These are phyloP conservation scores for Heterocephalus glaber DNA, from an alignment of 2,113 vertebrate genomes.

Conservation along the genomic window DNA sequence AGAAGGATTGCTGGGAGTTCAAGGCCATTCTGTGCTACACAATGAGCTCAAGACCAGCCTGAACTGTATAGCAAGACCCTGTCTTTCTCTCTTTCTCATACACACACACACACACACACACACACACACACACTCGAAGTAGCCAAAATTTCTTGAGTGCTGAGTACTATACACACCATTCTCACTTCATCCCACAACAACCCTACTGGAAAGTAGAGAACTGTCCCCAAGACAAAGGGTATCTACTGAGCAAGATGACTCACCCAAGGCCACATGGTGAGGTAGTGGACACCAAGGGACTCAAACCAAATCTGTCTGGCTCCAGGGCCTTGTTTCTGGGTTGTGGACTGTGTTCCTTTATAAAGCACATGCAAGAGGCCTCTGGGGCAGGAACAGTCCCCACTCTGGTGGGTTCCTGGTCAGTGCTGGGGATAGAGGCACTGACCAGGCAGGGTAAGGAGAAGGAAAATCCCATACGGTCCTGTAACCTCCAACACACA, in stretches of 20 bases:
- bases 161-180: not conserved
- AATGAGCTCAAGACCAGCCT: not conserved
- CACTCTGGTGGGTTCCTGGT: not conserved
- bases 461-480: accelerated
- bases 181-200: not conserved
- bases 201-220: not conserved
- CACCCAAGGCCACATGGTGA: not conserved
- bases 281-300: not conserved
- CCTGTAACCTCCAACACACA: not conserved
- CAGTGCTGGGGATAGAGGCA: not conserved
- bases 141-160: not conserved
- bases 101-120: too few species aligned
- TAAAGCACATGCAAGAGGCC: not conserved
- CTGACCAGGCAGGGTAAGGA: accelerated
- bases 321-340: not conserved
- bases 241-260: too few species aligned
- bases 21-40: not conserved
- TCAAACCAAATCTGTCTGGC: not conserved
- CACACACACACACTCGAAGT: not conserved
- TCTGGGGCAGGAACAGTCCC: not conserved
- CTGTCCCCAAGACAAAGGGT: not conserved
- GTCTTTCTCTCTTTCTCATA: too few species aligned
- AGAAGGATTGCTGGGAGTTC: not conserved
- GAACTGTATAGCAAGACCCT: not conserved
- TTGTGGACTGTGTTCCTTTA: not conserved